Percentiles rank a stretch among this genome's conserved stretches.
Evolutionary conservation across 2,888 invertebrate genomes (phyloP).

Genomic region (Cetonia aurata): DNA sequence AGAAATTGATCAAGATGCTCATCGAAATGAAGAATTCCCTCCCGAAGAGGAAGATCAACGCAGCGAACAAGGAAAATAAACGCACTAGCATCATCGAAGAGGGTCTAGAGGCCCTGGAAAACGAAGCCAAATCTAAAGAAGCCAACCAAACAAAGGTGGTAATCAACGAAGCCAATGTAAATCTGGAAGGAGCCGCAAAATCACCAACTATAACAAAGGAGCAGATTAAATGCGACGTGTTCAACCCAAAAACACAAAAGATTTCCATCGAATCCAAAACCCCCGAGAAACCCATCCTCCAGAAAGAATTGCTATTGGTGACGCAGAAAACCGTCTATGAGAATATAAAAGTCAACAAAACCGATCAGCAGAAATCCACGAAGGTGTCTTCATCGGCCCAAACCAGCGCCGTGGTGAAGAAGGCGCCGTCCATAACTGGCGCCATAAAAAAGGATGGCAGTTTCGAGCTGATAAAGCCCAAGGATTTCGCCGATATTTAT

Average conservation of each 20-base stretch:
- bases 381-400: constrained; percentile 74
- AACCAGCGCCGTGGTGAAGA: constrained; percentile 69
- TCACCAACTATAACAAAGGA: constrained; percentile 40
- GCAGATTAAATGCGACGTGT: constrained; percentile 19
- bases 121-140: constrained; percentile 35
- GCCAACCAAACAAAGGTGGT: neutral
- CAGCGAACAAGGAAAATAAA: constrained; percentile 57
- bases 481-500: constrained; percentile 71
- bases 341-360: constrained; percentile 64
- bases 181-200: neutral
- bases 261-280: neutral
- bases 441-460: constrained; percentile 55
- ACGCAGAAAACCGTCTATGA: constrained; percentile 66
- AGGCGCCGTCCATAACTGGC: constrained; percentile 60
- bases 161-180: neutral
- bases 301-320: constrained; percentile 62
- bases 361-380: constrained; percentile 46
- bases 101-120: constrained; percentile 55
- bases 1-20: constrained; percentile 77
- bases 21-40: constrained; percentile 84
- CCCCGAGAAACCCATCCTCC: constrained; percentile 53
- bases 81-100: constrained; percentile 62
- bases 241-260: constrained; percentile 48
- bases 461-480: constrained; percentile 70
- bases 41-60: constrained; percentile 69